phyloP scores from a whole-genome alignment of 2,888 invertebrate species.

The Macrophya alboannulata region DNA sequence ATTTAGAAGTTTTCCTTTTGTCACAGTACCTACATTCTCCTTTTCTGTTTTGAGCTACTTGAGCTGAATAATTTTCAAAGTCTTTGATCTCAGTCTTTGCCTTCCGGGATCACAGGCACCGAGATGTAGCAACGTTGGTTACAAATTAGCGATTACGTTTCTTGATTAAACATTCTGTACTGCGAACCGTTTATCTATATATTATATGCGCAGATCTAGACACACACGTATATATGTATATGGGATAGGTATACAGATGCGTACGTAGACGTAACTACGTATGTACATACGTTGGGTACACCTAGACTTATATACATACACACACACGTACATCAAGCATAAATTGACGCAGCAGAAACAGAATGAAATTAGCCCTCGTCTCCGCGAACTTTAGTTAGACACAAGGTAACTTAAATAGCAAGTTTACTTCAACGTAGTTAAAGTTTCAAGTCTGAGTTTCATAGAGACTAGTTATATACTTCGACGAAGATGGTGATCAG shows the following conservation, averaged over 20 bases:
- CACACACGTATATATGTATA: background rate
- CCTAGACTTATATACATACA: background rate
- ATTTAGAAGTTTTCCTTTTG: background rate
- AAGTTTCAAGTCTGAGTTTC: background rate
- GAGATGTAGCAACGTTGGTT: conserved; percentile 29
- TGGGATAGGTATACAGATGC: no score
- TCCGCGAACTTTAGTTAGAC: conserved; percentile 34
- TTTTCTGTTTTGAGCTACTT: background rate
- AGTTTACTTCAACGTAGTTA: conserved; percentile 34
- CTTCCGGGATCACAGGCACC: background rate
- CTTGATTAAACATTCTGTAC: conserved; percentile 43
- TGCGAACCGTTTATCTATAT: conserved; percentile 12
- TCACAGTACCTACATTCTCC: background rate
- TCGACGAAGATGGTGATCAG: background rate
- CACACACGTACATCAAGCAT: background rate
- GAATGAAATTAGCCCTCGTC: conserved; percentile 46
- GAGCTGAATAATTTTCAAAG: conserved; percentile 20
- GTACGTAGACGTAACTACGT: no score
- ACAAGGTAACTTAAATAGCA: conserved; percentile 48
- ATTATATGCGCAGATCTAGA: background rate
- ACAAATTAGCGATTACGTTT: conserved; percentile 38
- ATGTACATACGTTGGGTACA: no score
- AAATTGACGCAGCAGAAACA: conserved; percentile 50
- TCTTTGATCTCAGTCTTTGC: conserved; percentile 12
- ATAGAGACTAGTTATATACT: background rate